These are phyloP conservation scores for Junonia oenone DNA, from an alignment of 2,888 invertebrate genomes.

Conservation along the genomic window DNA sequence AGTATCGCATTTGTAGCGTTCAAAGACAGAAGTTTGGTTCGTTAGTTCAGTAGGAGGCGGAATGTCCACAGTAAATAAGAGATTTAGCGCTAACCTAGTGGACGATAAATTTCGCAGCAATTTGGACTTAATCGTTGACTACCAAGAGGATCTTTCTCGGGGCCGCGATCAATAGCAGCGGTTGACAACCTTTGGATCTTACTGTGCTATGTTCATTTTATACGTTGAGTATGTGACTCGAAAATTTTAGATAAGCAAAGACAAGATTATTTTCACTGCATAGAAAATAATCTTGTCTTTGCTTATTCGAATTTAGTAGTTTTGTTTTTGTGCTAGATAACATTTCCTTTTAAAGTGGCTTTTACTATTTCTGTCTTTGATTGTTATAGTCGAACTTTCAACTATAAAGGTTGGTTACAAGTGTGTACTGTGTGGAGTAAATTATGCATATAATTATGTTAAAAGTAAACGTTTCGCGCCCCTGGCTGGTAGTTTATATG, in stretches of 20 bases:
- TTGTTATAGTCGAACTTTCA: too few species aligned
- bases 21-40: slow-evolving; percentile 19
- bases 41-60: slow-evolving; percentile 17
- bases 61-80: slow-evolving; percentile 38
- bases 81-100: slow-evolving; percentile 49
- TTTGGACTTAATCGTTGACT: slow-evolving; percentile 70
- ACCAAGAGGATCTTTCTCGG: slow-evolving; percentile 61
- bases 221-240: too few species aligned
- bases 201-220: neutral
- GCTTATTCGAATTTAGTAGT: too few species aligned
- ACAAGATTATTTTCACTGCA: too few species aligned
- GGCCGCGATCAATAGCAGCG: slow-evolving; percentile 56
- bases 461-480: slow-evolving; percentile 36
- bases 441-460: too few species aligned
- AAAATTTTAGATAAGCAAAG: too few species aligned
- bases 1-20: neutral
- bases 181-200: slow-evolving; percentile 40
- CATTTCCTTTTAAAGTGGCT: too few species aligned
- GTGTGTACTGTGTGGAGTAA: too few species aligned
- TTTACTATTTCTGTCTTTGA: too few species aligned
- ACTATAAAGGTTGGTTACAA: too few species aligned
- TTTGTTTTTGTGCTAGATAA: too few species aligned
- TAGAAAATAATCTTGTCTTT: too few species aligned
- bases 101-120: slow-evolving; percentile 68
- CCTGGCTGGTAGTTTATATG: slow-evolving; percentile 52